Percentiles rank a stretch among this genome's conserved stretches.
phyloP scores from a whole-genome alignment of 2,888 invertebrate genomes.

The Gastracanthus pulcherrimus region DNA sequence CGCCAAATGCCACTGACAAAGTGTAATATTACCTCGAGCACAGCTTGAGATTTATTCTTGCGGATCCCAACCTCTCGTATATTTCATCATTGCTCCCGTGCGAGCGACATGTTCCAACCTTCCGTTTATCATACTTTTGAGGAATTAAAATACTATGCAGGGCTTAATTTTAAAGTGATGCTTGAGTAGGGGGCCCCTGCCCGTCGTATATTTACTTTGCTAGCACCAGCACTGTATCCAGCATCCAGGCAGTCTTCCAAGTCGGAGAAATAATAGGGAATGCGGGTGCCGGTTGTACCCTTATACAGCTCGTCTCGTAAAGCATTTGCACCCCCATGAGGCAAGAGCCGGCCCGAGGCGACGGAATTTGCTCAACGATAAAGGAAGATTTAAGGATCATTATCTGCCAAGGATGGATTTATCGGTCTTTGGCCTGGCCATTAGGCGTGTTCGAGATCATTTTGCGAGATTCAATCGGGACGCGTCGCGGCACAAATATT shows the following conservation, averaged over 20 bases:
- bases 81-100: not conserved
- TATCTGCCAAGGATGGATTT: conserved; percentile 67
- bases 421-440: conserved; percentile 61
- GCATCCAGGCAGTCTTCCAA: too few relatives aligned
- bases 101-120: conserved; percentile 4
- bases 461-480: not conserved
- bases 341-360: not conserved
- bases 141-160: too few relatives aligned
- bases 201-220: conserved; percentile 39
- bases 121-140: too few relatives aligned
- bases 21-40: too few relatives aligned
- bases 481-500: not conserved
- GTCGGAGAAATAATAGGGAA: not conserved
- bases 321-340: conserved; percentile 59
- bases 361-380: conserved; percentile 69
- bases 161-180: conserved; percentile 13
- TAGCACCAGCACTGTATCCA: too few relatives aligned
- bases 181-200: not conserved
- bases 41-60: conserved; percentile 25
- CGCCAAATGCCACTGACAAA: conserved; percentile 58
- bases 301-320: conserved; percentile 60
- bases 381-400: conserved; percentile 66
- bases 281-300: conserved; percentile 53
- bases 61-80: not conserved
- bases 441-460: conserved; percentile 10